Base-by-base conservation (phyloP, 2,113 vertebrate genomes). In the Erythrocercus mccallii region DNA sequence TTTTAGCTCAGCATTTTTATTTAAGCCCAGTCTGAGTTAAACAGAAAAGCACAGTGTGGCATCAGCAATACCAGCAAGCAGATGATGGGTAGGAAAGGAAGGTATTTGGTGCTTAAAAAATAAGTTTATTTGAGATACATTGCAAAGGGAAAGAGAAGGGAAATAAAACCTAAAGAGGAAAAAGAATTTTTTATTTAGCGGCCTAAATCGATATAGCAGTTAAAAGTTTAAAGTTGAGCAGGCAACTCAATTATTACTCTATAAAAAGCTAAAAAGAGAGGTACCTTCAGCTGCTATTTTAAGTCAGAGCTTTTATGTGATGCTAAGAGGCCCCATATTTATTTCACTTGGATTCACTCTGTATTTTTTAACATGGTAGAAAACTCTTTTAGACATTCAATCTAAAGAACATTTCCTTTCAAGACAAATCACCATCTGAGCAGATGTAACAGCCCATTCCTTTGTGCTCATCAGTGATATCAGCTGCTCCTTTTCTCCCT, bases 1-100 rank as follows among this genome's bases (percentile, higher is more conserved):
- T 79, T 81, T 95, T 47, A 85, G 9, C 38, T 35, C 37, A 48
- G 11, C 8, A 38, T 35, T 94, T 80, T 72, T 5, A 44, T 65
- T 88, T 86, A 65, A 83, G 25, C 27, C 28, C 15, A 64, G 12
- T 9, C 27, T 71, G 61, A 89, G 70, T 72, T 15, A 54, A 68
- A 54, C 2, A 71, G 51, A 83, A 42, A 81, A 31, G 2, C 17
- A 18, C 1, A 0, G 24, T 0, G 0, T 33, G 47, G 16, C 47
- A 45, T 66, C 69, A 84, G 18, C 42, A 72, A 38, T 24, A 62
- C 2, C 51, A 73, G 38, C 11, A n/a, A 85, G 38, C 9, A 70
- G 20, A 33, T 6, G 37, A 65, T 44, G 47, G 3, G 6, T 25
- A 35, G n/a, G 37, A 17, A 82, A 85, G 25, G 28, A 4, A 87